Conservation (phyloP, 2,113 vertebrate species). For the Alosa alosa region DNA sequence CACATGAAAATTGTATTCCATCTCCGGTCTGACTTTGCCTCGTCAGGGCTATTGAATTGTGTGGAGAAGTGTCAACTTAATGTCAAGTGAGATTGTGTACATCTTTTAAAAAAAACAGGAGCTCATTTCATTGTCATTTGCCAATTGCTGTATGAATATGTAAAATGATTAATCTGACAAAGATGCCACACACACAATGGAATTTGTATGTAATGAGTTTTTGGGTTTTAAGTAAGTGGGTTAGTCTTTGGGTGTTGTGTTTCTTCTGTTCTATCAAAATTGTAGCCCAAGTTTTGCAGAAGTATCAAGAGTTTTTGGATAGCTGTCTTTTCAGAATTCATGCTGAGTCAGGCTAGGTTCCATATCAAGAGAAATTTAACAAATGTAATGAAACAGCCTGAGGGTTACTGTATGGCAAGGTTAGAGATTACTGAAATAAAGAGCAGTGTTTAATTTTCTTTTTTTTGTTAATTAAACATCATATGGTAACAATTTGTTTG, state of each 20-base stretch:
- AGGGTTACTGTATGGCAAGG: not conserved
- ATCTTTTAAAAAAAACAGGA: not conserved
- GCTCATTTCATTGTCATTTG: not conserved
- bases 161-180: not conserved
- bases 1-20: not conserved
- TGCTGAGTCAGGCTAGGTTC: not conserved
- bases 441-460: not conserved
- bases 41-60: not conserved
- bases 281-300: no score
- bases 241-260: no score
- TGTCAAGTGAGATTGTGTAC: not conserved
- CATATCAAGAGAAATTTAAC: not conserved
- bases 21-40: not conserved
- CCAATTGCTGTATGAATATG: not conserved
- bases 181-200: not conserved
- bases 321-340: no score
- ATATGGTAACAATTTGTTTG: not conserved
- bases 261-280: no score
- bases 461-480: not conserved
- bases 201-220: not conserved
- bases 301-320: no score
- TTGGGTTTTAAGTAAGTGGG: no score
- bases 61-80: not conserved
- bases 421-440: not conserved
- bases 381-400: not conserved